Evolutionary conservation across 1,140 invertebrate species (phyloP), one percentile per base, ranked within the genome.

Genomic region (Neomicropteryx cornuta): DNA sequence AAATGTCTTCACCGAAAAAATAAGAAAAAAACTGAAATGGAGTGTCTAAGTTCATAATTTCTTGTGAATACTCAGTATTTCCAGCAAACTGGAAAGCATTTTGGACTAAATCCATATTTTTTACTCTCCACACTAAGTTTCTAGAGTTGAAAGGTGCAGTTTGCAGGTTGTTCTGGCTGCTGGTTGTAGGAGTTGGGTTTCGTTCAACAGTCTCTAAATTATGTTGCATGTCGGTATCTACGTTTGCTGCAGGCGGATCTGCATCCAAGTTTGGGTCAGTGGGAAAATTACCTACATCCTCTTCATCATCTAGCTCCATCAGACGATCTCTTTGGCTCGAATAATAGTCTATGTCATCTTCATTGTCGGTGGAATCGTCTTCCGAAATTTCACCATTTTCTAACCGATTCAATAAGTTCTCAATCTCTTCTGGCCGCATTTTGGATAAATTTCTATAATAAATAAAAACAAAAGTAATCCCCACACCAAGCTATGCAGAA

Each of bases 381-480:
- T 34, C 33, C 8, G 33, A 34, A 34, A 34, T 34, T 18, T 34
- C 33, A 34, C 33, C 33, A 18, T 34, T n/a, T 31, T 35, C 42
- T 36, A 43, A 0, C 43, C 33, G 38, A 38, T 41, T 37, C 35
- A 41, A 41, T 40, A 44, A 40, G 29, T 35, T 40, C 43, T 44
- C 33, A 40, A 52, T 51, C 43, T 51, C 52, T 50, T 50, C 49
- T 43, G 52, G 46, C 35, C 44, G 42, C 50, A 52, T 54, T 54
- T 54, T 52, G 24, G 48, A 52, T 51, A 47, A 47, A 51, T 51
- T 47, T 53, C 39, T 48, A 51, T 44, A 51, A 49, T 50, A 43
- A 50, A 52, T 48, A 48, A 47, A 47, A 50, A 50, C 33, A 46
- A 53, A 50, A 51, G 39, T 48, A 48, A 50, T 48, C 38, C 46